phyloP scores from a whole-genome alignment of 2,113 vertebrate genomes.

The Notothenia coriiceps region DNA sequence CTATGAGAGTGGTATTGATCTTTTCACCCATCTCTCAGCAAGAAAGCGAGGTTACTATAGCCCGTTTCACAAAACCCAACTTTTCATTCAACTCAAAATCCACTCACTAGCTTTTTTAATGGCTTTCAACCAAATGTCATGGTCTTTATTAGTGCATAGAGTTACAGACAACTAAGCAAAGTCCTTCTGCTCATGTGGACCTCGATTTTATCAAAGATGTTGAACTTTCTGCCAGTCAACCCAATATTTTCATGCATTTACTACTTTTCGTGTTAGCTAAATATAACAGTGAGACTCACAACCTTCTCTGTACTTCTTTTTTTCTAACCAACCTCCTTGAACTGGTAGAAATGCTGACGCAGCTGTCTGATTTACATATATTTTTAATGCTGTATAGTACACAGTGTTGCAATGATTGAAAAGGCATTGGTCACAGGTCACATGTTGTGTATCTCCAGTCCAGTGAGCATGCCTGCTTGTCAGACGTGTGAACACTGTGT shows the following conservation, averaged over 20 bases:
- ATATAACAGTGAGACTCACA: neutral
- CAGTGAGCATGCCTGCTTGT: constrained; percentile 29
- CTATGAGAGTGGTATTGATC: neutral
- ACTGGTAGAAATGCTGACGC: neutral
- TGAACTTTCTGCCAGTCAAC: neutral
- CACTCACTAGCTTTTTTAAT: neutral
- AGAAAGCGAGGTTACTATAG: neutral
- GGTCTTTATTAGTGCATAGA: neutral
- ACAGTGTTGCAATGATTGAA: constrained; percentile 5
- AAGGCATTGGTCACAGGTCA: constrained; percentile 28
- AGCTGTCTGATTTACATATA: neutral
- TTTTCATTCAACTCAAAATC: neutral
- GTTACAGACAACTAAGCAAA: neutral
- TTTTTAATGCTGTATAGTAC: neutral
- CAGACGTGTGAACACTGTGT: constrained; percentile 30
- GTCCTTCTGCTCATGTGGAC: neutral
- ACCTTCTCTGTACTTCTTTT: neutral
- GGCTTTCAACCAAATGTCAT: neutral
- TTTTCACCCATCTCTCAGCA: neutral
- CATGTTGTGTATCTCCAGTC: constrained; percentile 37
- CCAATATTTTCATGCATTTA: neutral
- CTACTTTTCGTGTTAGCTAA: neutral
- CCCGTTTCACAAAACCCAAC: neutral
- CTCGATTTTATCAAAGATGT: neutral
- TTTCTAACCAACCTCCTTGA: neutral